phyloP scores from a whole-genome alignment of 2,797 vertebrate species.

The Balearica regulorum region DNA sequence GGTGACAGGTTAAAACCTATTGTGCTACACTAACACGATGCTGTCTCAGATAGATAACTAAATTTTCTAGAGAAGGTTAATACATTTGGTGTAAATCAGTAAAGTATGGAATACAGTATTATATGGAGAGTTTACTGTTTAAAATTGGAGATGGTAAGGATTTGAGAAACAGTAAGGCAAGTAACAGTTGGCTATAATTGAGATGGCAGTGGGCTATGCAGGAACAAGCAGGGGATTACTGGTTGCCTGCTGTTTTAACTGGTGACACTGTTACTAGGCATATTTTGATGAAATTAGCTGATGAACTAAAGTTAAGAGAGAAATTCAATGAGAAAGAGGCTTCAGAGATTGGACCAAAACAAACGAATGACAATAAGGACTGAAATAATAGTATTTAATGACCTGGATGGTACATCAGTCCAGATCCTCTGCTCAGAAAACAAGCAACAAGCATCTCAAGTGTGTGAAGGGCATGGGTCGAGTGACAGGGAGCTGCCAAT shows the following conservation, averaged over 20 bases:
- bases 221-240: not conserved
- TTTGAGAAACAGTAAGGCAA: not conserved
- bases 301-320: not conserved
- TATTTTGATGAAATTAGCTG: not conserved
- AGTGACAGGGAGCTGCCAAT: not conserved
- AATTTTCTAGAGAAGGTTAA: not conserved
- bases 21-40: not conserved
- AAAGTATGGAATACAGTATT: not conserved
- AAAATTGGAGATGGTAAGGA: not conserved
- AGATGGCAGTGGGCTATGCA: not conserved
- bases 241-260: not conserved
- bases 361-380: not conserved
- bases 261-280: not conserved
- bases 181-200: not conserved
- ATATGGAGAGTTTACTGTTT: not conserved
- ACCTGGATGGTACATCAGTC: not conserved
- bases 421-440: not conserved
- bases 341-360: not conserved
- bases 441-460: not conserved
- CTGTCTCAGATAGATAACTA: not conserved
- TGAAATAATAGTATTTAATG: not conserved
- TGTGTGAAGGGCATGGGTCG: not conserved
- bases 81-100: not conserved
- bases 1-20: not conserved
- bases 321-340: not conserved